phyloP scores from a whole-genome alignment of 2,888 invertebrate genomes.

The Ichneumoninae sp. region DNA sequence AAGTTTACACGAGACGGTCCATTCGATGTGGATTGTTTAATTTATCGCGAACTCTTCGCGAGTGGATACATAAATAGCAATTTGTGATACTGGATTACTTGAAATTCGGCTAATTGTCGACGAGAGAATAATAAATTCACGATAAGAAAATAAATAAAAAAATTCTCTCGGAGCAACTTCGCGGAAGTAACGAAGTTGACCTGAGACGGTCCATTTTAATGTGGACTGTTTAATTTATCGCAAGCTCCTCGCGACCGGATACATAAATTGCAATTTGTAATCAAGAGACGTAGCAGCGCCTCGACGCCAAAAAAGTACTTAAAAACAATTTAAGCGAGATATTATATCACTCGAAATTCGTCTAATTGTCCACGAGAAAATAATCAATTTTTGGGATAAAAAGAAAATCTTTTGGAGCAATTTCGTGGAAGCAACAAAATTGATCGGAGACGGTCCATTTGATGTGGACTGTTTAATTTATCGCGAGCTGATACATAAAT shows the following conservation, averaged over 20 bases:
- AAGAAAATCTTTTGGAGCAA: neutral
- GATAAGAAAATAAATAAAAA: too few species aligned
- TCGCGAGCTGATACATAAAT: neutral
- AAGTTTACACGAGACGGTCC: neutral
- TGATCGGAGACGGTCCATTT: neutral
- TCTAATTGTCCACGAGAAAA: constrained; percentile 4
- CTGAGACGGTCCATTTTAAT: neutral
- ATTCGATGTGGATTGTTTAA: neutral
- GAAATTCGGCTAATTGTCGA: constrained; percentile 20
- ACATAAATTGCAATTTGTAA: neutral
- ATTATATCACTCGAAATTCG: neutral
- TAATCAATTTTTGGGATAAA: too few species aligned
- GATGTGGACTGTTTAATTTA: neutral
- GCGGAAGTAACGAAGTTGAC: neutral
- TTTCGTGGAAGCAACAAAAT: neutral
- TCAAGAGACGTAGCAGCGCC: too few species aligned
- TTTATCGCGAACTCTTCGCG: neutral
- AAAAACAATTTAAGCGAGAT: too few species aligned
- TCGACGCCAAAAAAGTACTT: too few species aligned
- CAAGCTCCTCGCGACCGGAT: neutral
- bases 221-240: neutral
- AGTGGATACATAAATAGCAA: neutral
- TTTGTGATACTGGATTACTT: neutral
- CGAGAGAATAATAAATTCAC: neutral
- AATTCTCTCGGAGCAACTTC: neutral